Base-by-base conservation (phyloP, 23 tunicate species). In the Ascidia mentula region DNA sequence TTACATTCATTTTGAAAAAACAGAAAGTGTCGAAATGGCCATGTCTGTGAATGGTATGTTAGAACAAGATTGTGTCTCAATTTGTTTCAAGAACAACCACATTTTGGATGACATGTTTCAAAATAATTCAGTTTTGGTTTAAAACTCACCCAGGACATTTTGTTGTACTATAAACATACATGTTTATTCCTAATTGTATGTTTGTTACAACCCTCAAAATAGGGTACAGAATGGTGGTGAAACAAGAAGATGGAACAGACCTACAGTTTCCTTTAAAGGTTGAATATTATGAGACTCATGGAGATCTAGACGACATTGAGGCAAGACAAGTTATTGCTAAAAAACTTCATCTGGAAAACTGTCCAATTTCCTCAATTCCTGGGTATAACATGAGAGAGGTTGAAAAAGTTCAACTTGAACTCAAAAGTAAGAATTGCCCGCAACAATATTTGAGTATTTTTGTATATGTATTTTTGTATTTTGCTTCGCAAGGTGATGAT, bases 151-250 rank as follows among this genome's bases (percentile, higher is more conserved):
- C n/a, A n/a, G n/a, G n/a, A n/a, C n/a, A n/a, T n/a, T n/a, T n/a
- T n/a, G n/a, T n/a, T n/a, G n/a, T n/a, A n/a, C n/a, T n/a, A 53
- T 53, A 53, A 53, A 53, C 65, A 53, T 20, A 12, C 53, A 15
- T 9, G 15, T 42, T 12, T 12, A 42, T 42, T 42, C 53, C 12
- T 42, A 15, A 69, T 8, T 18, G 13, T 34, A 20, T 71, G 30
- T 34, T 71, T 1, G 13, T 71, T 8, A 71, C 72, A 18, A 17
- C 18, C 20, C 17, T 9, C 35, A 31, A 9, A 40, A 40, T n/a
- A 81, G 86, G 86, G 6, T 82, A 82, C 33, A 72, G 72, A 26
- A 82, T 82, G 86, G 78, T 61, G 34, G 79, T 82, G 45, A 73
- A 82, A 72, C 86, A 82, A 45, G 79, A 69, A 0, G 59, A 72